These are phyloP conservation scores for Linnaemya tessellans DNA, from an alignment of 2,888 invertebrate species.

Conservation along the genomic window DNA sequence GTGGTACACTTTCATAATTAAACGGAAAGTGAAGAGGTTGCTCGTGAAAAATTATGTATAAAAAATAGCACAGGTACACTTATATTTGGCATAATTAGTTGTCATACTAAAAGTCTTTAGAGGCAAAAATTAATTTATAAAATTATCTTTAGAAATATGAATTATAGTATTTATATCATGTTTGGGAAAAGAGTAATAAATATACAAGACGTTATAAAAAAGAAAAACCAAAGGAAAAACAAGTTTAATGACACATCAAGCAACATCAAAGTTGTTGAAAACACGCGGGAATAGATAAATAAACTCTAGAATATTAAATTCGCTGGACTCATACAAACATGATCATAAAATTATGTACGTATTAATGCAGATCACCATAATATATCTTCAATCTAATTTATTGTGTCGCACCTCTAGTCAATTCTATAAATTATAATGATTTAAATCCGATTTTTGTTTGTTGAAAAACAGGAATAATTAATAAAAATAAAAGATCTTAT, in stretches of 20 bases:
- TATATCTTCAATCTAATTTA: conserved; percentile 4
- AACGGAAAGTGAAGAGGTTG: no score
- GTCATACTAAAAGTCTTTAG: neutral
- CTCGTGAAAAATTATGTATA: no score
- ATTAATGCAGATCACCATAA: neutral
- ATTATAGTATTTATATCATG: conserved; percentile 23
- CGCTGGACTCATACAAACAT: neutral
- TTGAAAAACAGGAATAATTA: neutral
- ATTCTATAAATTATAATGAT: conserved; percentile 11
- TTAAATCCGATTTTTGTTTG: neutral
- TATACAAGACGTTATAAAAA: neutral
- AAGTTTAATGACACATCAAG: conserved; percentile 46
- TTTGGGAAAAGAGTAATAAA: conserved; percentile 3
- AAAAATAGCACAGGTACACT: neutral
- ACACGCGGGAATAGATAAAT: neutral
- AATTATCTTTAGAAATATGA: neutral
- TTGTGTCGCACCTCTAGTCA: neutral
- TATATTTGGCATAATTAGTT: neutral
- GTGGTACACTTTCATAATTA: no score
- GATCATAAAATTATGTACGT: neutral
- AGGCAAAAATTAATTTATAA: neutral
- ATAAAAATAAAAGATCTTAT: neutral
- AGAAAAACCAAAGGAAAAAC: neutral
- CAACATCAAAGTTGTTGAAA: conserved; percentile 51
- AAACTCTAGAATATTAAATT: conserved; percentile 8